phyloP scores from a whole-genome alignment of 2,113 vertebrate species.

The Hippopotamus amphibius region DNA sequence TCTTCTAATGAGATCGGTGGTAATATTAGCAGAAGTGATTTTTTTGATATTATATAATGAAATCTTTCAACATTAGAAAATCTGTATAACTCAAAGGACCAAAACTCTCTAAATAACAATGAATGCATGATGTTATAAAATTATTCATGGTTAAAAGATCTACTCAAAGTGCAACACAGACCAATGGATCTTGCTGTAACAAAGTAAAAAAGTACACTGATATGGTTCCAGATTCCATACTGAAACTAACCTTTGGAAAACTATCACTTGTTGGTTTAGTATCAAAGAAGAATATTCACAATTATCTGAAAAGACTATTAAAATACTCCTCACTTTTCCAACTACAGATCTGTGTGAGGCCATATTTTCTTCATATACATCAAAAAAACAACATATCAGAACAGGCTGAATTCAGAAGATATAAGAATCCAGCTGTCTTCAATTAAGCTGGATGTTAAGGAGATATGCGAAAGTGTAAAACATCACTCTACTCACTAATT shows the following conservation, averaged over 20 bases:
- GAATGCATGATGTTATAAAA: background rate
- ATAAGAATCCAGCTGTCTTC: background rate
- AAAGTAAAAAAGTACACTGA: conserved; percentile 8
- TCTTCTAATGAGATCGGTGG: background rate
- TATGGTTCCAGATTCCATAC: background rate
- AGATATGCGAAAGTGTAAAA: background rate
- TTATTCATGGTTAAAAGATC: background rate
- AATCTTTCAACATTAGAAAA: conserved; percentile 28
- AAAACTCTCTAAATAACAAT: conserved; percentile 27
- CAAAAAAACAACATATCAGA: background rate
- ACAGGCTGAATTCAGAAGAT: background rate
- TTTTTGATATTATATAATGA: background rate
- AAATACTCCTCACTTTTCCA: background rate
- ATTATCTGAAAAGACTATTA: conserved; percentile 43
- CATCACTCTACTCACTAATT: background rate
- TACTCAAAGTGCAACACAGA: conserved; percentile 32
- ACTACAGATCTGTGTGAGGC: background rate
- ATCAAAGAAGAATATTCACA: conserved; percentile 31
- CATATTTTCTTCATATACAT: background rate
- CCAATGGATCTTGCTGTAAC: background rate
- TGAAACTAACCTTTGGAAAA: conserved; percentile 29
- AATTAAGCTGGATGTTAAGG: background rate
- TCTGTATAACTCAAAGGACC: background rate
- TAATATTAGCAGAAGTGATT: background rate
- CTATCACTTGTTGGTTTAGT: background rate